Conservation (phyloP, 30 jellyfish, hydroid and myxozoan species). For the Nemopilema nomurai region DNA sequence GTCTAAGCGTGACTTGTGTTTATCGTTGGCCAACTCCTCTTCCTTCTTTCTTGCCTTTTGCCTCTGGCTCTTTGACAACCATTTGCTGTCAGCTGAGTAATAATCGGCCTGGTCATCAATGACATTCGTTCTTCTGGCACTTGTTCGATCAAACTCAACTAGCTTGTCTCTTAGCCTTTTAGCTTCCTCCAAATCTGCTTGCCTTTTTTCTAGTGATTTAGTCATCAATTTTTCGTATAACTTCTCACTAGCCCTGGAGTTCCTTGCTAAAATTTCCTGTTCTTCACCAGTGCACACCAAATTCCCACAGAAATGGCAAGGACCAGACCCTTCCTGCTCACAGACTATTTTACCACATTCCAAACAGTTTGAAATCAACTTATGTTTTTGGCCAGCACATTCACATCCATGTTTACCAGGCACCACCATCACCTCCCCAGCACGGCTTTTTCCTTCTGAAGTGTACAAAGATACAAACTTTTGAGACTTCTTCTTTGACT, state of each 20-base stretch:
- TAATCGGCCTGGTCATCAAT: slow-evolving; percentile 99
- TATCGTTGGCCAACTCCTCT: slow-evolving; percentile 59
- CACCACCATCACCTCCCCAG: slow-evolving; percentile 73
- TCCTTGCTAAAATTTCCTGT: slow-evolving; percentile 79
- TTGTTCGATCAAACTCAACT: slow-evolving; percentile 82
- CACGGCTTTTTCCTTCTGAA: slow-evolving; percentile 79
- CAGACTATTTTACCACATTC: slow-evolving; percentile 98
- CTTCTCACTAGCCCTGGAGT: slow-evolving; percentile 85
- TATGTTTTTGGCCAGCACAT: slow-evolving; percentile 94
- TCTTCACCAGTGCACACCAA: slow-evolving; percentile 94
- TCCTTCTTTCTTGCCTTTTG: slow-evolving; percentile 71
- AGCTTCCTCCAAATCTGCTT: slow-evolving; percentile 66
- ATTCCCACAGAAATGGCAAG: slow-evolving; percentile 96
- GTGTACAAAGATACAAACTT: slow-evolving; percentile 89
- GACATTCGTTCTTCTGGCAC: slow-evolving; percentile 97
- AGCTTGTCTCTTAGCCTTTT: slow-evolving; percentile 79
- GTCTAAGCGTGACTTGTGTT: slow-evolving; percentile 70
- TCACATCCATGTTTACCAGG: slow-evolving; percentile 96
- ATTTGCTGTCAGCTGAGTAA: slow-evolving; percentile 84
- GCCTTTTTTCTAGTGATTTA: slow-evolving; percentile 53
- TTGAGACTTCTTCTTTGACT: slow-evolving; percentile 49
- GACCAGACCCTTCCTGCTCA: slow-evolving; percentile 99
- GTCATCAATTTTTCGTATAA: slow-evolving; percentile 72
- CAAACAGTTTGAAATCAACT: slow-evolving; percentile 84
- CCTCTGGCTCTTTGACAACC: slow-evolving; percentile 87